phyloP scores from a whole-genome alignment of 2,797 vertebrate species.

The Peromyscus attwateri region DNA sequence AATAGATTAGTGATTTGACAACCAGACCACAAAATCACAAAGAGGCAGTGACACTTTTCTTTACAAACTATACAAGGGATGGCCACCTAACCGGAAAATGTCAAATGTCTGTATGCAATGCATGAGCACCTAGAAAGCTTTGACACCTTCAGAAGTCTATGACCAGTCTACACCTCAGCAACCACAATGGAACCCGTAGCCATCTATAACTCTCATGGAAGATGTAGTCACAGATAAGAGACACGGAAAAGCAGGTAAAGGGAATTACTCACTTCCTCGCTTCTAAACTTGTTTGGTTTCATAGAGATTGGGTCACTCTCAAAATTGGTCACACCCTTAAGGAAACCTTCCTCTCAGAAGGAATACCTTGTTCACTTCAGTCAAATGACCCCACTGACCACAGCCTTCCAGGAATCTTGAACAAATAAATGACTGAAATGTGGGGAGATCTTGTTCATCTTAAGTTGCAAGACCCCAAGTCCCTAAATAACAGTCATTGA shows the following conservation, averaged over 20 bases:
- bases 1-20: slow-evolving; percentile 22
- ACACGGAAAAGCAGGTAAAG: background rate
- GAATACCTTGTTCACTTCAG: slow-evolving; percentile 34
- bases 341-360: slow-evolving; percentile 43
- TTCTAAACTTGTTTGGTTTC: slow-evolving; percentile 52
- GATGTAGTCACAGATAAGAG: slow-evolving; percentile 10
- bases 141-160: slow-evolving; percentile 15
- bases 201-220: slow-evolving; percentile 48
- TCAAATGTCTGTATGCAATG: background rate
- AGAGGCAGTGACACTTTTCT: background rate
- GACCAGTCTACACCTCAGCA: background rate
- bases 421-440: slow-evolving; percentile 66
- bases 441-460: slow-evolving; percentile 33
- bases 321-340: slow-evolving; percentile 29
- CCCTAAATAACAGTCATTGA: background rate
- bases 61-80: slow-evolving; percentile 1
- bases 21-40: slow-evolving; percentile 54
- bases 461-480: slow-evolving; percentile 28
- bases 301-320: slow-evolving; percentile 4
- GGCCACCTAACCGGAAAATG: slow-evolving; percentile 26
- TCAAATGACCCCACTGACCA: slow-evolving; percentile 3
- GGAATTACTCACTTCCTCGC: slow-evolving; percentile 65
- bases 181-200: slow-evolving; percentile 26
- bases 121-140: slow-evolving; percentile 22
- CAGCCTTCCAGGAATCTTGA: slow-evolving; percentile 48